Evolutionary conservation across 2,888 invertebrate species (phyloP), one percentile per base, ranked within the genome.

Genomic region (Stegophylla sp.): DNA sequence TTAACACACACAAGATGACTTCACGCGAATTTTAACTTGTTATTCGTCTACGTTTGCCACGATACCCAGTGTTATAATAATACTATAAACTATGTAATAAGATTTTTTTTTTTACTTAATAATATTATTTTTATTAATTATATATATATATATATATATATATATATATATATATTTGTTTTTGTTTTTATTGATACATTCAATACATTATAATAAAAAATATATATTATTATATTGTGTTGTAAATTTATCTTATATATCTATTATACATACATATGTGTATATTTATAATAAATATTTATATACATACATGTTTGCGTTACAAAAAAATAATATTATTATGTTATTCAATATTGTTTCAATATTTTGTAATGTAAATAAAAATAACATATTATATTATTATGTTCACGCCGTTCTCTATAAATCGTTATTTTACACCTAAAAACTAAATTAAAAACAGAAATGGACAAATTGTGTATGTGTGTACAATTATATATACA

Each of bases 31-130:
- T 34, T 34, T 75, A 53, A 63, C 64, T 56, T 59, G 59, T 59
- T 51, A 69, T 59, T 61, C 69, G 77, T 79, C 77, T 79, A 69
- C 77, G 77, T 79, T 79, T 79, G 77, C 77, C 77, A 79, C 67
- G 34, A 61, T 69, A 79, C 34, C 48, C 77, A 79, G 20, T 79
- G n/a, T 69, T 79, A 41, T 48, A 69, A 23, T 66, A 53, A 41
- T 53, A 53, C 23, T 41, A 64, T 48, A 45, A 66, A 51, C 20
- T 41, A 26, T 66, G 28, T 41, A 20, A 41, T 48, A 43, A 51
- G 34, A 48, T 59, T 63, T 15, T 74, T 23, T 63, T 43, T 26
- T 20, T 71, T 71, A 59, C 73, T 43, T 23, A 23, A 51, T 34
- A 56, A 51, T 63, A 34, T 63, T 64, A 34, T 53, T 51, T 71